Base-by-base conservation (phyloP, 2,797 vertebrate species). In the Mormyrops attenuatus region DNA sequence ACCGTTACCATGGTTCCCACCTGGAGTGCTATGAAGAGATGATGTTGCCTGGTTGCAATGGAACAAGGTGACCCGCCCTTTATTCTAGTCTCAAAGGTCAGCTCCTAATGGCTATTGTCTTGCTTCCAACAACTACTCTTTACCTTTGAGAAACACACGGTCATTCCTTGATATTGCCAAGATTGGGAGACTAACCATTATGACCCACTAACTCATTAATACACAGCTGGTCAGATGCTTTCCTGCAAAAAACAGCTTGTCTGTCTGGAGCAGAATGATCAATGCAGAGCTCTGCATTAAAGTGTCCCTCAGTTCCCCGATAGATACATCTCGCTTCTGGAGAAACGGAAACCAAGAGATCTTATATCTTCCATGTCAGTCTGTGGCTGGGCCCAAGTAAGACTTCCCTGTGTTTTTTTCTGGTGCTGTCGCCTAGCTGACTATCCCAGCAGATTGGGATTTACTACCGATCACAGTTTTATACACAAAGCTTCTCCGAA, bases 381-480 rank as follows among this genome's bases (percentile, higher is more conserved):
- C 41, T 26, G 82, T 11, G 5, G 9, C 8, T 50, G 84, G 2
- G 44, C 47, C 22, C 49, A 53, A 22, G 11, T 30, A 52, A 85
- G n/a, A 13, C 47, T 13, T 13, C 26, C 7, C 82, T 44, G 11
- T 52, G 90, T 92, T 90, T 66, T 88, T 90, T 88, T 22, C n/a
- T 69, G 88, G 1, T 57, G 66, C 47, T n/a, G 77, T 6, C 44
- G 9, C 26, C 63, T 88, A 55, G 30, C 88, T 91, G 89, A 91
- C 85, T 90, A 88, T 55, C 26, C 77, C 88, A 91, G 91, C 86
- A 91, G 92, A 94, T 63, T 80, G 80, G 91, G 93, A 95, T 93
- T 94, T 93, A 91, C 92, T 95, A 96, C 90, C 94, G 94, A 96
- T 96, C 93, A 92, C 90, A 88, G 91, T 92, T 92, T 92, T 93